Percentiles rank a stretch among this genome's conserved stretches.
Evolutionary conservation across 2,797 vertebrate genomes (phyloP).

Genomic region (Oryzias sinensis): DNA sequence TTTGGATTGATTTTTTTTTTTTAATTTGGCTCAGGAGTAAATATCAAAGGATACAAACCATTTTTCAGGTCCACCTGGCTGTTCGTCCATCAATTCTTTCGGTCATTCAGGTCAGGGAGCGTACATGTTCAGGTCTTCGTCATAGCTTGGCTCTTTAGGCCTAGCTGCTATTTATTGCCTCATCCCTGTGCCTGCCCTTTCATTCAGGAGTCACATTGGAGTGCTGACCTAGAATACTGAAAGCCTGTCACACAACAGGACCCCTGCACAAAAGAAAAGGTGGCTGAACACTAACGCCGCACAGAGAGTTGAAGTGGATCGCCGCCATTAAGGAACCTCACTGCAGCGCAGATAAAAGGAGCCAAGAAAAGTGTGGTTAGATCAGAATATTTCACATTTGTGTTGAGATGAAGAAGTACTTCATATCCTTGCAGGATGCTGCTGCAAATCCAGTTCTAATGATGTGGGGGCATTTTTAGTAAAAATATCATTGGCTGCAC

Average conservation of each 20-base stretch:
- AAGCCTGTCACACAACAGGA: constrained; percentile 51
- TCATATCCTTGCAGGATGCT: neutral
- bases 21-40: too few species aligned
- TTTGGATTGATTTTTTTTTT: too few species aligned
- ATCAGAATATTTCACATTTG: constrained; percentile 11
- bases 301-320: constrained; percentile 7
- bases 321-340: constrained; percentile 12
- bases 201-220: constrained; percentile 64
- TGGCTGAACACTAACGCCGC: constrained; percentile 24
- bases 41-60: neutral
- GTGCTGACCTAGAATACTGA: constrained; percentile 71
- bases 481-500: too few species aligned
- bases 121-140: constrained; percentile 68
- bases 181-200: constrained; percentile 67
- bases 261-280: constrained; percentile 46
- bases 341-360: constrained; percentile 13
- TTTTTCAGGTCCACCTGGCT: constrained; percentile 32
- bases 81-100: constrained; percentile 35
- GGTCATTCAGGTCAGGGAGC: constrained; percentile 67
- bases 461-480: too few species aligned
- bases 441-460: too few species aligned
- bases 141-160: constrained; percentile 65
- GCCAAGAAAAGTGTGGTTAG: constrained; percentile 24
- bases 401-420: constrained; percentile 12
- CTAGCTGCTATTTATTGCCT: constrained; percentile 68